Conservation (phyloP, 2,888 invertebrate species). For the Synanthedon vespiformis region DNA sequence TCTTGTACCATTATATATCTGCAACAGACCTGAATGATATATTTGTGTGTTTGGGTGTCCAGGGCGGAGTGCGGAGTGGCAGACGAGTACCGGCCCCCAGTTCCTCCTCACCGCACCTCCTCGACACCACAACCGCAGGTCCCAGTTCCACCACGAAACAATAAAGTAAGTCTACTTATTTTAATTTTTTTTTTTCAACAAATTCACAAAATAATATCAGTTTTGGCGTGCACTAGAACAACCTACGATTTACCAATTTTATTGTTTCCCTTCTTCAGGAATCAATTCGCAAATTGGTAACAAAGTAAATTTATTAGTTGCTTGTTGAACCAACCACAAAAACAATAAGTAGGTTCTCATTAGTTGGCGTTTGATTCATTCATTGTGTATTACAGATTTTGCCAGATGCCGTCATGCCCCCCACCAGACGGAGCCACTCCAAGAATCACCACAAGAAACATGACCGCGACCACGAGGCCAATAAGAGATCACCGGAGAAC, state of each 20-base stretch:
- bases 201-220: too few relatives aligned
- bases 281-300: too few relatives aligned
- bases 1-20: too few relatives aligned
- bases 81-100: slow-evolving; percentile 85
- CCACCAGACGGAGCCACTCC: slow-evolving; percentile 57
- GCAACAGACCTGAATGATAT: not conserved
- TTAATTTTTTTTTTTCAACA: too few relatives aligned
- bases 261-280: too few relatives aligned
- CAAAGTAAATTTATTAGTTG: too few relatives aligned
- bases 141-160: slow-evolving; percentile 51
- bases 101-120: slow-evolving; percentile 86
- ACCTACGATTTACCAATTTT: too few relatives aligned
- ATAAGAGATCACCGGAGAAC: slow-evolving; percentile 56
- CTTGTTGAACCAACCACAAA: too few relatives aligned
- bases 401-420: slow-evolving; percentile 65
- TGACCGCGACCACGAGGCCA: slow-evolving; percentile 48
- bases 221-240: too few relatives aligned
- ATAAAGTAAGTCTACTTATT: too few relatives aligned
- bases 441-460: slow-evolving; percentile 57
- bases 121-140: slow-evolving; percentile 56
- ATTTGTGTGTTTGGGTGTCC: not conserved
- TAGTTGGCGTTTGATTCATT: too few relatives aligned
- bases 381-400: slow-evolving; percentile 35
- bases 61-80: slow-evolving; percentile 37
- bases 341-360: too few relatives aligned